A percentile compares a stretch with the other conserved stretches of the same genome.
Conservation (phyloP, 2,797 vertebrate species). For the Gorsachius magnificus region DNA sequence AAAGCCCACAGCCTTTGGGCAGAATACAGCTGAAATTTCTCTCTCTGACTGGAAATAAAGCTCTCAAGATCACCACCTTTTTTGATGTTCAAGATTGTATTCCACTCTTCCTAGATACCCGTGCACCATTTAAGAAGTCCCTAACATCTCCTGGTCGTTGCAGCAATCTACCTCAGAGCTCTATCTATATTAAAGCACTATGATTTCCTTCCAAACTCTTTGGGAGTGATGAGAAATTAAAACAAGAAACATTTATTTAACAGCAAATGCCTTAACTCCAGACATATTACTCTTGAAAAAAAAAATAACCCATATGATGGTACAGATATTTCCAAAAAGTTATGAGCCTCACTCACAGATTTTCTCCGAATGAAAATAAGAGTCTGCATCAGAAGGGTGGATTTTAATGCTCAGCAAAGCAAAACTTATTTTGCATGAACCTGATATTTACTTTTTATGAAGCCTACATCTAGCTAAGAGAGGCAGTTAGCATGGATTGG, state of each 20-base stretch:
- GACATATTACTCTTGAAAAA: neutral
- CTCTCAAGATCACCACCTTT: neutral
- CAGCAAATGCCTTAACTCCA: neutral
- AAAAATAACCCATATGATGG: neutral
- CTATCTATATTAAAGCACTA: neutral
- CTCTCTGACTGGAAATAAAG: neutral
- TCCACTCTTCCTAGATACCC: neutral
- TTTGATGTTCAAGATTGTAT: neutral
- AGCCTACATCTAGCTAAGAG: neutral
- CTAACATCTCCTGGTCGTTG: neutral
- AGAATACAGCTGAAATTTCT: neutral
- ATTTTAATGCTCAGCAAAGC: neutral
- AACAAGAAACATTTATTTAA: slow-evolving; percentile 16
- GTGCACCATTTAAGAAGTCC: neutral
- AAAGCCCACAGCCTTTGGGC: neutral
- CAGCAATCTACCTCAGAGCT: neutral
- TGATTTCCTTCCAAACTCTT: neutral
- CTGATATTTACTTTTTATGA: slow-evolving; percentile 31
- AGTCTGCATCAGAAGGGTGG: neutral
- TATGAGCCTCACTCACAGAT: neutral
- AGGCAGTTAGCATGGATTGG: slow-evolving; percentile 31
- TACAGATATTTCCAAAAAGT: neutral
- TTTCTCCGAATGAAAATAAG: slow-evolving; percentile 20
- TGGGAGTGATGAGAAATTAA: neutral
- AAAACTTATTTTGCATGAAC: slow-evolving; percentile 30